These are phyloP conservation scores for Spea bombifrons DNA, from an alignment of 2,113 vertebrate species.

Conservation along the genomic window DNA sequence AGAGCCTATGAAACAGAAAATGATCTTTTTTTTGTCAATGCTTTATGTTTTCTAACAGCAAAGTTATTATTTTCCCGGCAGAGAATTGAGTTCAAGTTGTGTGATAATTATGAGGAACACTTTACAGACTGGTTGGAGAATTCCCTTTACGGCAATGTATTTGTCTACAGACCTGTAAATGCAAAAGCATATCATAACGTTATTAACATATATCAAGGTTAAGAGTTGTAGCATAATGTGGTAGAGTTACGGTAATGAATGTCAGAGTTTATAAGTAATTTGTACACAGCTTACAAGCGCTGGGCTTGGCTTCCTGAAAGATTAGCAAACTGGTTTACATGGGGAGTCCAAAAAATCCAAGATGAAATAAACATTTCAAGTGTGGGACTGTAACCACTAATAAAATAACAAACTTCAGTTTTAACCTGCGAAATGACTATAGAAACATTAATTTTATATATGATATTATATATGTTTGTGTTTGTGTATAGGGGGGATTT, in stretches of 20 bases:
- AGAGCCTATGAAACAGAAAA: conserved; percentile 61
- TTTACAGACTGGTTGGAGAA: conserved; percentile 48
- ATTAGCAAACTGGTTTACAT: too few species aligned
- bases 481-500: too few species aligned
- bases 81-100: conserved; percentile 56
- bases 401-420: too few species aligned
- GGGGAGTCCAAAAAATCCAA: too few species aligned
- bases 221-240: neutral
- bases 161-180: conserved; percentile 21
- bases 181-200: neutral
- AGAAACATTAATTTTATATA: too few species aligned
- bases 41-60: conserved; percentile 58
- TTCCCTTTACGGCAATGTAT: neutral
- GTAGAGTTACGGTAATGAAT: conserved; percentile 7
- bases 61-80: conserved; percentile 67
- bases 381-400: too few species aligned
- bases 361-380: too few species aligned
- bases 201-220: conserved; percentile 17
- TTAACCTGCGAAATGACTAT: too few species aligned
- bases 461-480: too few species aligned
- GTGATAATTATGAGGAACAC: conserved; percentile 58
- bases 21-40: conserved; percentile 58
- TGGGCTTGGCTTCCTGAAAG: neutral
- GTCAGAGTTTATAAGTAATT: conserved; percentile 22
- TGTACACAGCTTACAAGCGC: neutral